Base-by-base conservation (phyloP, 2,888 invertebrate genomes). In the Calliphora vomitoria region DNA sequence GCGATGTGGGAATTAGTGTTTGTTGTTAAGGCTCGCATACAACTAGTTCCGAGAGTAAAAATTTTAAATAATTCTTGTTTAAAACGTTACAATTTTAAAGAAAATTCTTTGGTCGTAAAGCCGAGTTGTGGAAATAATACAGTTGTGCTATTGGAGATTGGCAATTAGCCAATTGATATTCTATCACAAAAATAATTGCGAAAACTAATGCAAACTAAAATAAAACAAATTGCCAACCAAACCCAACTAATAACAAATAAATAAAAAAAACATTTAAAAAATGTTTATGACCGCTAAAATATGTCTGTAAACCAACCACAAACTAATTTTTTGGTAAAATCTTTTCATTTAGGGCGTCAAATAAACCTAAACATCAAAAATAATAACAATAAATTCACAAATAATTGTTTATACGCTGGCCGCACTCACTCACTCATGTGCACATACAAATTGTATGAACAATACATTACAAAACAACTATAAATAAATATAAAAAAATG, bases 311-410 rank as follows among this genome's bases (percentile, higher is more conserved):
- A 64, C 18, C 4, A 10, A 41, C 13, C 11, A 25, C 31, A n/a
- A 3, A 47, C 31, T 62, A 18, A 0, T 11, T 15, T n/a, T 71
- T 35, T 35, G 35, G 11, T 38, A 5, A 31, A n/a, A 6, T 25
- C 15, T 50, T 38, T 44, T 55, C 15, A 81, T 74, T 58, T 66
- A 68, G 47, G 47, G 55, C 25, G 76, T 60, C 38, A 69, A 74
- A n/a, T 60, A 68, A 68, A 82, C 38, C 31, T 58, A 69, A 69
- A 35, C 58, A 47, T 20, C 25, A 69, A 58, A 10, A 25, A 25
- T n/a, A 35, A 35, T n/a, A 25, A 53, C 18, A 50, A 60, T 38
- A 44, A 68, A 74, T 62, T 44, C 38, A 58, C 20, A 44, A 62
- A 53, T 62, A 62, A 58, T 58, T 68, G 11, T 35, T 41, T 18